A percentile compares a stretch with the other conserved stretches of the same genome.
Evolutionary conservation across 2,797 vertebrate genomes (phyloP).

Genomic region (Sebastes vulpes): DNA sequence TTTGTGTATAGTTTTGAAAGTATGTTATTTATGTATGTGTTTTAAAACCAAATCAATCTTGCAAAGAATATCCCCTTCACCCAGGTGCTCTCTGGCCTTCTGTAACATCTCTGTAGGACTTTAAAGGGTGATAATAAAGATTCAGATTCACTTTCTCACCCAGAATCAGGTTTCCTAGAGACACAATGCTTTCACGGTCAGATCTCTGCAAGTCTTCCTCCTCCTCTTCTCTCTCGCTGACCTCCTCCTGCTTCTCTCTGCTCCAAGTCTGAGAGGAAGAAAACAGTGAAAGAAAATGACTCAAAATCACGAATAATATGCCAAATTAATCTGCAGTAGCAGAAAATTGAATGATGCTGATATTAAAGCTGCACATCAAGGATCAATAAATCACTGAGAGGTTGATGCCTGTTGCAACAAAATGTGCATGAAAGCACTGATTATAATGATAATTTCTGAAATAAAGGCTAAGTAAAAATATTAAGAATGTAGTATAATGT

Average conservation of each 20-base stretch:
- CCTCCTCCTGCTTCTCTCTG: conserved; percentile 11
- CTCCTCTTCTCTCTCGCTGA: neutral
- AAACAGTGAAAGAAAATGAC: neutral
- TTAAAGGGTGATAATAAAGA: neutral
- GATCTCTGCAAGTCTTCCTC: conserved; percentile 30
- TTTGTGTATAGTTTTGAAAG: neutral
- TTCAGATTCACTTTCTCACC: conserved; percentile 19
- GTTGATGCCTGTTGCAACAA: neutral
- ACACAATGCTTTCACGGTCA: conserved; percentile 18
- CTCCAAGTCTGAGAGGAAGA: conserved; percentile 23
- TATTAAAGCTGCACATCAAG: neutral
- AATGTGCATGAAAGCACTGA: neutral
- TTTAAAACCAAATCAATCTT: neutral
- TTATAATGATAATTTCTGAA: neutral
- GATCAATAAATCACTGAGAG: neutral
- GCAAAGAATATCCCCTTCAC: neutral
- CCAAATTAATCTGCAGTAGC: neutral
- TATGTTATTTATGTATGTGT: neutral
- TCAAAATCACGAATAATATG: neutral
- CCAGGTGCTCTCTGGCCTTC: neutral
- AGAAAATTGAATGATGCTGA: neutral
- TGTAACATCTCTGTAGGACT: neutral
- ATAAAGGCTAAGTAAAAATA: neutral
- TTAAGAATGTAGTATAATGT: neutral
- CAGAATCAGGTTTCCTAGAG: conserved; percentile 22